A percentile compares a stretch with the other conserved stretches of the same genome.
Conservation (phyloP, 92 coral and sea anemone species). For the Parazoanthus darwini region DNA sequence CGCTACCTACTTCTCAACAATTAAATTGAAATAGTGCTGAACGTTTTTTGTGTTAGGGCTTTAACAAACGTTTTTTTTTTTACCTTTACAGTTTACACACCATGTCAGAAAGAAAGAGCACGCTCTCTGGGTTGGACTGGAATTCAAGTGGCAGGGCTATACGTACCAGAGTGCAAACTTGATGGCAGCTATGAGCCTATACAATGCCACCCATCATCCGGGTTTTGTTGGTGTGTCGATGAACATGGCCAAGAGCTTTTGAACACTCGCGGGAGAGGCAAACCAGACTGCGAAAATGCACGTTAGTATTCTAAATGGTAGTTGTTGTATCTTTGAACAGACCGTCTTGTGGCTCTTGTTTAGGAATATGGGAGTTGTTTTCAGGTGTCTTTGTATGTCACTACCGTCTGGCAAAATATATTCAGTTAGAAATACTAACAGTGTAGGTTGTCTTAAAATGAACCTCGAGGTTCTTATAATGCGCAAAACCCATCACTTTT, state of each 20-base stretch:
- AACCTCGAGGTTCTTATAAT: not conserved
- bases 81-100: slow-evolving; percentile 38
- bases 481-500: not conserved
- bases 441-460: not conserved
- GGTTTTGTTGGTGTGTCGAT: slow-evolving; percentile 85
- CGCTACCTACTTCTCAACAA: not conserved
- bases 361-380: too few relatives aligned
- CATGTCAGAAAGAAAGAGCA: slow-evolving; percentile 66
- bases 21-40: not conserved
- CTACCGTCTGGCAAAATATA: too few relatives aligned
- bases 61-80: not conserved
- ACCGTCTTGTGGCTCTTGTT: too few relatives aligned
- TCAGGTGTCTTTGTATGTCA: too few relatives aligned
- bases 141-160: slow-evolving; percentile 65
- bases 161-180: slow-evolving; percentile 77
- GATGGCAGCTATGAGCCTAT: slow-evolving; percentile 75
- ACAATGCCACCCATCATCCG: slow-evolving; percentile 62
- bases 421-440: not conserved
- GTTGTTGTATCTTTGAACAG: not conserved
- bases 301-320: slow-evolving; percentile 35
- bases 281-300: slow-evolving; percentile 67
- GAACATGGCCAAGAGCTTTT: slow-evolving; percentile 65
- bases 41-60: not conserved
- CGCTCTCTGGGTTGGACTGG: slow-evolving; percentile 68
- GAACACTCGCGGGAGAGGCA: slow-evolving; percentile 71